phyloP scores from a whole-genome alignment of 2,113 vertebrate genomes.

The Prunella fulvescens region DNA sequence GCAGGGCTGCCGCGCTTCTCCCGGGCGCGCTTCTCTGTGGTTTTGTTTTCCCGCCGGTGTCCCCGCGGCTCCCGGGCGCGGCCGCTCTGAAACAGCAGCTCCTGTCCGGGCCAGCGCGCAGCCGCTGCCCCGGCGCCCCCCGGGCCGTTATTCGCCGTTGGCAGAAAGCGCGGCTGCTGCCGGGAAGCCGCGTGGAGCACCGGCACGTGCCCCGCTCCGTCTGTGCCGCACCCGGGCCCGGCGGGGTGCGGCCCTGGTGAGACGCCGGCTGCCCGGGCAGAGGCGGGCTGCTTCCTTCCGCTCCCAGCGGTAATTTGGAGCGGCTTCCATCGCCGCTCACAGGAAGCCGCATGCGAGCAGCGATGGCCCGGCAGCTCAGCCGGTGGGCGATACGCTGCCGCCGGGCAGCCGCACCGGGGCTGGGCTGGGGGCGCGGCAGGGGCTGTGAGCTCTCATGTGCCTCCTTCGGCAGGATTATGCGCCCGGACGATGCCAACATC shows the following conservation, averaged over 20 bases:
- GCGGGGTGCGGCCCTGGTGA: background rate
- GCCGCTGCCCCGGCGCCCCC: rapidly evolving
- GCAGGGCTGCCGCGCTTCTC: background rate
- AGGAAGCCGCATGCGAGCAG: background rate
- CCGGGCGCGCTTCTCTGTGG: background rate
- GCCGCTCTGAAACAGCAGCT: background rate
- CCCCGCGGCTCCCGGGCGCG: background rate
- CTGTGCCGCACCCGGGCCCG: background rate
- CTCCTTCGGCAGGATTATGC: slow-evolving; percentile 82
- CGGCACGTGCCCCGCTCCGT: background rate
- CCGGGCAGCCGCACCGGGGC: background rate
- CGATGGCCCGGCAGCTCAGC: slow-evolving; percentile 52
- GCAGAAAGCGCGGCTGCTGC: background rate
- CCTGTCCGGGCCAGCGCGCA: too few relatives aligned
- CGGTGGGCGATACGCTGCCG: slow-evolving; percentile 12
- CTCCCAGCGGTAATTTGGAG: background rate
- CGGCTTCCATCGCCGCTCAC: background rate
- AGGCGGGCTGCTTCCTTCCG: background rate
- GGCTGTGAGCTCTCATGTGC: background rate
- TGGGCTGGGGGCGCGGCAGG: background rate
- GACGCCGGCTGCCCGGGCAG: background rate
- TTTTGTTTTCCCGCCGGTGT: too few relatives aligned
- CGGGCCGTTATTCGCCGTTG: background rate
- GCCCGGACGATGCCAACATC: slow-evolving; percentile 90
- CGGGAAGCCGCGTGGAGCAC: background rate